Base-by-base conservation (phyloP, 2,888 invertebrate species). In the Himalopsyche anomala region DNA sequence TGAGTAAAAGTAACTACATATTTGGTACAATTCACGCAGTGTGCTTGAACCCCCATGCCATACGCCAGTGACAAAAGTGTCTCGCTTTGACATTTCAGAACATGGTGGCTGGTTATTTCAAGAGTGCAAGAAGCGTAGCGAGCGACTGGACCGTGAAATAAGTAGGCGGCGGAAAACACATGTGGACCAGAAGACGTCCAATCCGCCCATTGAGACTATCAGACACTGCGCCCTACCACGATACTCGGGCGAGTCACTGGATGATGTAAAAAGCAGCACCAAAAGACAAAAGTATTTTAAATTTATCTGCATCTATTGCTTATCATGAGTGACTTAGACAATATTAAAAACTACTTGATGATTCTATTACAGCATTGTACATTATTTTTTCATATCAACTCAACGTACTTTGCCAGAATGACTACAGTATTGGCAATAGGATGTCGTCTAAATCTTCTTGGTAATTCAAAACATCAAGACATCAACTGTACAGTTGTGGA, bases 101-200 rank as follows among this genome's bases (percentile, higher is more conserved):
- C 36, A 74, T 74, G 74, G 74, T 74, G 36, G 74, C 74, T 36
- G 83, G 85, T 85, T 86, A 85, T 87, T 86, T 87, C 84, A 83
- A 84, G 87, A 86, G 87, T 84, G 79, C 86, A 82, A 82, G 85
- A 84, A 85, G 85, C 86, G 85, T 88, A 85, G 86, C 74, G 85
- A 38, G 83, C 87, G 81, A 86, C 81, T 82, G 87, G 87, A 88
- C 87, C 88, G 87, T 88, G 88, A 87, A 88, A 88, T 88, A 86
- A 86, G 86, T 86, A 85, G 87, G 85, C 86, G 74, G 74, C 74
- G 74, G 74, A 36, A 36, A 74, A 74, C 74, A 74, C 74, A 74
- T 74, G 74, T 38, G 74, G 74, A 74, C 74, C 74, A 28, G 38
- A 74, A 74, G 74, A 74, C 74, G 74, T 74, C 74, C 74, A 36